Base-by-base conservation (phyloP, 35 echinoderm and acorn worm genomes). In the Hemicentrotus pulcherrimus region DNA sequence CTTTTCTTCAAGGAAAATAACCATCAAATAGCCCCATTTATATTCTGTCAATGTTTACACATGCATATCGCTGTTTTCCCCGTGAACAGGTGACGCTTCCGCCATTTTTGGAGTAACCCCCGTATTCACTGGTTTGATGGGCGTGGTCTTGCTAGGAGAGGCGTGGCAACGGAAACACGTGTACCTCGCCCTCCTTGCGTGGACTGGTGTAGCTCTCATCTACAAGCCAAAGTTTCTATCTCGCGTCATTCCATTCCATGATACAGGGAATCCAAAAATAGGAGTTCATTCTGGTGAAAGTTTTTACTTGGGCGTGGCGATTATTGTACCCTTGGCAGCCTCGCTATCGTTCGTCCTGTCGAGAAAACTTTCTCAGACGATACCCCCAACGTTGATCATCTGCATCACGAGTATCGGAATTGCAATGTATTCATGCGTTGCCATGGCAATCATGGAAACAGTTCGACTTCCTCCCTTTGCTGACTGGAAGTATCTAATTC, bases 131-230 rank as follows among this genome's bases (percentile, higher is more conserved):
- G 91, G 91, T 31, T 55, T 93, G 28, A 32, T 93, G 91, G 48
- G 91, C 48, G 48, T 93, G 46, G 91, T 93, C 32, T 58, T 93
- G 91, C 91, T 93, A 93, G 91, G 91, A 22, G 91, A 93, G 91
- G 91, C 91, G 9, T 93, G 91, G 91, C 91, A 48, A 93, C 91
- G 28, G 91, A 58, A 47, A 50, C 91, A 93, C n/a, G 46, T 93
- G 48, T 58, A 93, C 91, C 91, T 93, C 46, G 48, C 91, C 30
- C 48, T 93, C 30, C 45, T 93, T 31, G 48, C 91, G 0, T 93
- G 91, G 91, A 93, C 91, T 93, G 91, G 91, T 48, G 41, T 93
- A 58, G 48, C 48, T n/a, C 48, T 93, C 91, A 93, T 93, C 45
- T 93, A 47, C 45, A 93, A 93, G 91, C 91, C 91, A 0, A 47